Evolutionary conservation across 2,113 vertebrate genomes (phyloP).

Genomic region (Forbesichthys papilliferus): DNA sequence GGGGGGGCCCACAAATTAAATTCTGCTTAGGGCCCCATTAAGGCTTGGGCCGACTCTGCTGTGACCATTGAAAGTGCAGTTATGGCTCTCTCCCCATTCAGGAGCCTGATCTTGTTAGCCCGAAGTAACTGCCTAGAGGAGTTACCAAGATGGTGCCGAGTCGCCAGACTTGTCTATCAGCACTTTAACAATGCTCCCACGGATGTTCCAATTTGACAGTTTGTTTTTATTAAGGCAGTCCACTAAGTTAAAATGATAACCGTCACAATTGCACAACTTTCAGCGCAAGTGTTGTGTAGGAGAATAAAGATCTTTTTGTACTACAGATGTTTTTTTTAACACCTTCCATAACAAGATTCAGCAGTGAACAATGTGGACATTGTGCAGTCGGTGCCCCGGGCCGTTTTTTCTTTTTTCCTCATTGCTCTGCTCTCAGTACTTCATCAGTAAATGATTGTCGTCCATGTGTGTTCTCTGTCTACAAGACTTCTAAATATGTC

Average conservation of each 20-base stretch:
- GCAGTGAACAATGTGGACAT: slow-evolving; percentile 62
- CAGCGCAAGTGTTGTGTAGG: slow-evolving; percentile 18
- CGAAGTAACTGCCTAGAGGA: too few species aligned
- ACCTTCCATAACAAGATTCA: slow-evolving; percentile 38
- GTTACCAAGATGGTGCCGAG: too few species aligned
- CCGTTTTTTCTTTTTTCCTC: slow-evolving; percentile 67
- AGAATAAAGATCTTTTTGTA: slow-evolving; percentile 11
- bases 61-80: too few species aligned
- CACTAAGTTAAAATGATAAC: slow-evolving; percentile 7
- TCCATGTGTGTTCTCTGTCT: slow-evolving; percentile 47
- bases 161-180: too few species aligned
- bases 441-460: slow-evolving; percentile 66
- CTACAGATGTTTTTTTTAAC: slow-evolving; percentile 44
- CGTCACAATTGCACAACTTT: slow-evolving; percentile 1
- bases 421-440: slow-evolving; percentile 46
- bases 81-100: too few species aligned
- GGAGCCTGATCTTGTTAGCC: too few species aligned
- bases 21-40: too few species aligned
- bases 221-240: slow-evolving; percentile 13
- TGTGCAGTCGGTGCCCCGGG: slow-evolving; percentile 47
- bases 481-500: slow-evolving; percentile 66
- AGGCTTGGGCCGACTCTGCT: too few species aligned
- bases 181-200: neutral
- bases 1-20: too few species aligned
- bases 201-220: slow-evolving; percentile 10